Evolutionary conservation across 1,140 invertebrate genomes (phyloP), one percentile per base, ranked within the genome.

Genomic region (Papilio aristodemus): DNA sequence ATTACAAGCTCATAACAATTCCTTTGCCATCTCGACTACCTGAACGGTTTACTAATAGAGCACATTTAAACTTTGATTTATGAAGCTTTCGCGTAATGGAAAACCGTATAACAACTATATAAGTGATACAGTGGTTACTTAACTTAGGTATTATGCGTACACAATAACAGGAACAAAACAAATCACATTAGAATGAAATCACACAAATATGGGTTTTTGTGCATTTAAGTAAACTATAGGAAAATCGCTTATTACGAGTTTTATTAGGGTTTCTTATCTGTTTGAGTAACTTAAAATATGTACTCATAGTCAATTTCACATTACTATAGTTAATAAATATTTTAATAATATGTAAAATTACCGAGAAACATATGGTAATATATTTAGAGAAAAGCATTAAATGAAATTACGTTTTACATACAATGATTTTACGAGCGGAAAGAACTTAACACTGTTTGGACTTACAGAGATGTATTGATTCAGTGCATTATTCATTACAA

Each of bases 401-500:
- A 39, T 38, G 6, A 25, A 22, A 57, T 25, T 25, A 57, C 50
- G 8, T 22, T 57, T 22, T 22, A 57, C 22, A 57, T 19, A 22
- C 25, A 57, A 19, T 11, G 9, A 39, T 46, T 66, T 32, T 27
- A 32, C 43, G 10, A 11, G 8, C 13, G 27, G 1, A 7, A 27
- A 50, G 7, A 66, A 25, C 39, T 3, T 66, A 46, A 46, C 10
- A 14, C 13, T 13, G 41, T 50, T 66, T 54, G 19, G 22, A 22
- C 43, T 66, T 17, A 66, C 63, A 46, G 50, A 32, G 22, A n/a
- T 13, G 27, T 43, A 66, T 66, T 66, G 19, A 66, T 66, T 13
- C 25, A 36, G 63, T 66, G 41, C 63, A 66, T 66, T 66, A 66
- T 66, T 66, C 41, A 66, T 66, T 46, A 8, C n/a, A 66, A 63